A percentile compares a stretch with the other conserved stretches of the same genome.
These are phyloP conservation scores for Gymnocephalus cernua DNA, from an alignment of 2,113 vertebrate genomes.

Conservation along the genomic window DNA sequence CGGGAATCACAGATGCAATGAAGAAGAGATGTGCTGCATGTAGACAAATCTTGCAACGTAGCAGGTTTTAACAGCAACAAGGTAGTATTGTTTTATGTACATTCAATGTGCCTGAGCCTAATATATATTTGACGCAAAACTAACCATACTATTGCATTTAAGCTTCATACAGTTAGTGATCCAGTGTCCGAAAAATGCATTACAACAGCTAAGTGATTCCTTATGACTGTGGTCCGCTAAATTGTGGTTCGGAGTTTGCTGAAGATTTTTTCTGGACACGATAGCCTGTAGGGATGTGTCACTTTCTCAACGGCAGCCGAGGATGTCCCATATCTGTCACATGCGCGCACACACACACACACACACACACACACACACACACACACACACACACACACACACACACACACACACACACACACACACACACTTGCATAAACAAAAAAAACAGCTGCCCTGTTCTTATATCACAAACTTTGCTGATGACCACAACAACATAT, in stretches of 20 bases:
- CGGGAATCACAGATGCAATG: conserved; percentile 54
- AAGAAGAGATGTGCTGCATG: conserved; percentile 40
- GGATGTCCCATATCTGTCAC: conserved; percentile 84
- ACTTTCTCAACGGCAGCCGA: conserved; percentile 75
- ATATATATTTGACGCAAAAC: neutral
- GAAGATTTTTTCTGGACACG: conserved; percentile 66
- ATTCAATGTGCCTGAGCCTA: neutral
- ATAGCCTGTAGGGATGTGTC: conserved; percentile 74
- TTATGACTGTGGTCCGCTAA: conserved; percentile 61
- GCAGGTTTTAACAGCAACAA: conserved; percentile 28
- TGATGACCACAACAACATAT: conserved; percentile 73
- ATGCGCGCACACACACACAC: conserved; percentile 55
- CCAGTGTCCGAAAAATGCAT: conserved; percentile 31
- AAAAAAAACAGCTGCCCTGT: conserved; percentile 69
- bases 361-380: conserved; percentile 6
- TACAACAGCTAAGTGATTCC: conserved; percentile 43
- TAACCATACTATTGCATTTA: neutral
- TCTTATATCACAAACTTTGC: conserved; percentile 71
- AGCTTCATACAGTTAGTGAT: conserved; percentile 29
- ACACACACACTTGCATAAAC: neutral
- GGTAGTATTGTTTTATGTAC: conserved; percentile 8
- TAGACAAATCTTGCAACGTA: conserved; percentile 47
- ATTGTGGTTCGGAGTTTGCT: conserved; percentile 64
- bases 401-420: neutral
- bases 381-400: conserved; percentile 3